A percentile compares a stretch with the other conserved stretches of the same genome.
Conservation (phyloP, 2,797 vertebrate genomes). For the Coranthus polyacanthus region DNA sequence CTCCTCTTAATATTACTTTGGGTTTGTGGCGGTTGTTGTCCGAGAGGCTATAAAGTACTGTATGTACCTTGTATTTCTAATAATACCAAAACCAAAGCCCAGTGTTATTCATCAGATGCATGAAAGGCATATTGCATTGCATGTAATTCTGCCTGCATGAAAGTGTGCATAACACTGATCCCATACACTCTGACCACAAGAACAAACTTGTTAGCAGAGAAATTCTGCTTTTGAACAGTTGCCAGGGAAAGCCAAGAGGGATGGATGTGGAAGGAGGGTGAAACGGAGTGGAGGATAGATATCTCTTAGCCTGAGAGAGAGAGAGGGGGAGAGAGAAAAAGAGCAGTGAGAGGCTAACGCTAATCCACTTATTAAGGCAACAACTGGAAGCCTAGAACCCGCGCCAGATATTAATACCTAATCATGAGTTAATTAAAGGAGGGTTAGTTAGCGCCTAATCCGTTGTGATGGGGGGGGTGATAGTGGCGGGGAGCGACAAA, state of each 20-base stretch:
- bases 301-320: constrained; percentile 54
- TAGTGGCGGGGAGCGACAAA: constrained; percentile 62
- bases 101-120: constrained; percentile 19
- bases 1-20: background rate
- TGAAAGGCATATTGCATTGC: constrained; percentile 13
- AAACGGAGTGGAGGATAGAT: constrained; percentile 48
- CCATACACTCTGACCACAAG: constrained; percentile 68
- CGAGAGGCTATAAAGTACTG: background rate
- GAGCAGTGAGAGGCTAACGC: constrained; percentile 70
- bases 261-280: constrained; percentile 46
- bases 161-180: constrained; percentile 39
- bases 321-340: constrained; percentile 29
- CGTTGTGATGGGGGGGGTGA: constrained; percentile 70
- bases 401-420: constrained; percentile 83
- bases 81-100: constrained; percentile 18
- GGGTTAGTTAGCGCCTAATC: constrained; percentile 81
- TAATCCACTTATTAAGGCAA: constrained; percentile 87
- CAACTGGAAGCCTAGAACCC: constrained; percentile 78
- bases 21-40: background rate
- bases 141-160: constrained; percentile 21
- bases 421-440: constrained; percentile 83
- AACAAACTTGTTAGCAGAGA: constrained; percentile 72
- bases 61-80: constrained; percentile 6
- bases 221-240: constrained; percentile 65
- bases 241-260: constrained; percentile 65